phyloP scores from a whole-genome alignment of 2,888 invertebrate species.

The Phragmatobia fuliginosa region DNA sequence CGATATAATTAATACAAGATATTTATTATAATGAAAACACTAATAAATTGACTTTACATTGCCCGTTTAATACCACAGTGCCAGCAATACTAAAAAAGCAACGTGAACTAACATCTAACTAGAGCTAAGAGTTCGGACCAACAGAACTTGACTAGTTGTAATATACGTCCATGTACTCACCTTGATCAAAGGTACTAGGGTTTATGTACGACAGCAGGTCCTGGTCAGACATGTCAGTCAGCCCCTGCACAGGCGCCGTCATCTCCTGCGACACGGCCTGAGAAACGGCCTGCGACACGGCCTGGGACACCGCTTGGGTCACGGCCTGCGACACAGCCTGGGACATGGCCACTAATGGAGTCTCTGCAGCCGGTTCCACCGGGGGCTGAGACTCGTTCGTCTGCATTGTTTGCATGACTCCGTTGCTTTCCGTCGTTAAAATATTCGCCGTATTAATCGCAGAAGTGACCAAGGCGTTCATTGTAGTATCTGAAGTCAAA shows the following conservation, averaged over 20 bases:
- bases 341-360: conserved; percentile 80
- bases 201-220: conserved; percentile 96
- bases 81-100: conserved; percentile 7
- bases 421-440: conserved; percentile 71
- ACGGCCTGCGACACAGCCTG: conserved; percentile 84
- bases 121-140: conserved; percentile 36
- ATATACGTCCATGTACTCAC: conserved; percentile 83
- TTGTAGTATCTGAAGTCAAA: conserved; percentile 88
- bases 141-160: conserved; percentile 51
- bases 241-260: conserved; percentile 89
- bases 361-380: conserved; percentile 69
- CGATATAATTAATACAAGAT: background rate
- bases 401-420: conserved; percentile 40
- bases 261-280: conserved; percentile 84
- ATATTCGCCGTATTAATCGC: conserved; percentile 84
- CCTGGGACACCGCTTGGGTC: conserved; percentile 81
- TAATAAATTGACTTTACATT: conserved; percentile 5
- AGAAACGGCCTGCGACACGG: conserved; percentile 81
- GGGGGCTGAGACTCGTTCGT: conserved; percentile 65
- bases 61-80: background rate
- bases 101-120: conserved; percentile 2
- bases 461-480: conserved; percentile 86
- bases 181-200: conserved; percentile 95
- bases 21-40: background rate
- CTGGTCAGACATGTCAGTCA: conserved; percentile 94